These are phyloP conservation scores for Zoanthus solanderi DNA, from an alignment of 92 coral and sea anemone species.

Conservation along the genomic window DNA sequence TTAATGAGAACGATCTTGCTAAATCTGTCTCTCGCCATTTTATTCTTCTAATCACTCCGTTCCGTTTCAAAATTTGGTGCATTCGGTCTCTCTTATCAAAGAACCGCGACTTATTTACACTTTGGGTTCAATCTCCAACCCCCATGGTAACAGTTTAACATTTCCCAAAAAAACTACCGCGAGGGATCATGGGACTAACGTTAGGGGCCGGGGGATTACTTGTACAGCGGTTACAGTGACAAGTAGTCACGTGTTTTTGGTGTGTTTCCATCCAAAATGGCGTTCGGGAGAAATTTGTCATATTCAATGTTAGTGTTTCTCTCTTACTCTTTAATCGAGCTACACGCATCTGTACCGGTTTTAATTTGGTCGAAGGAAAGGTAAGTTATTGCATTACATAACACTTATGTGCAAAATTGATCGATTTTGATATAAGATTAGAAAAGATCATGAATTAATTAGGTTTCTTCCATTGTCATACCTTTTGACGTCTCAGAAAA, in stretches of 20 bases:
- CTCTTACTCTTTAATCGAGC: constrained; percentile 54
- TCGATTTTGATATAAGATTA: background rate
- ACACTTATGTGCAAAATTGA: background rate
- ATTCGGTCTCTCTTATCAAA: too few species aligned
- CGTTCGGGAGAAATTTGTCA: constrained; percentile 58
- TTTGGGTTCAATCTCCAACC: too few species aligned
- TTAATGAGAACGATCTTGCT: too few species aligned
- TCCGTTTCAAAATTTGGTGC: too few species aligned
- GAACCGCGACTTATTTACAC: too few species aligned
- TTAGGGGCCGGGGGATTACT: background rate
- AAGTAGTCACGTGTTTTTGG: constrained; percentile 59
- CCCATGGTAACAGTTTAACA: too few species aligned
- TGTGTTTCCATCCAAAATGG: constrained; percentile 76
- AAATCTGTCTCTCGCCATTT: too few species aligned
- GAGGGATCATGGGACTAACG: too few species aligned
- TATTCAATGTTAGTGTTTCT: constrained; percentile 52
- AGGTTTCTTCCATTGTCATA: background rate
- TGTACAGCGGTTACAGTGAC: constrained; percentile 22
- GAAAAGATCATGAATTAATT: background rate
- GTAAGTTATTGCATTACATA: constrained; percentile 46
- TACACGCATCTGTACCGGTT: constrained; percentile 83
- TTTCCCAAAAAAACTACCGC: too few species aligned
- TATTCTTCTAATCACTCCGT: too few species aligned
- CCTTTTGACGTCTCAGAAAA: background rate
- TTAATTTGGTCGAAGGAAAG: constrained; percentile 97